Percentiles rank a stretch among this genome's conserved stretches.
Evolutionary conservation across 2,888 invertebrate genomes (phyloP).

Genomic region (Pseudococcus viburni): DNA sequence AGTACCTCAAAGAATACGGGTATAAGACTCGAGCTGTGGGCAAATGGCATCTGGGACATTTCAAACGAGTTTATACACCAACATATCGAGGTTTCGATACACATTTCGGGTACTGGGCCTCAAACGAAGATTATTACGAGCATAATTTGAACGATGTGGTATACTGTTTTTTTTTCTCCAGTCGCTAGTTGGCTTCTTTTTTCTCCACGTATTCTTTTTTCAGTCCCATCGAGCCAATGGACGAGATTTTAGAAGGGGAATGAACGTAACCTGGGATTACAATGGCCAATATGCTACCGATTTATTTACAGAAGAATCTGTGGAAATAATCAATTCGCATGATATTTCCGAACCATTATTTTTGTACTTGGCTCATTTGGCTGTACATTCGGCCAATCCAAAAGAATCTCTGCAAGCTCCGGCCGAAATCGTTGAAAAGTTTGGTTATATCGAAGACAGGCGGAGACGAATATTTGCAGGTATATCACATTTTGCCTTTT

Average conservation of each 20-base stretch:
- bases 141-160: constrained; percentile 74
- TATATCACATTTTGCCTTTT: constrained; percentile 70
- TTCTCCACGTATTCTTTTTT: not conserved
- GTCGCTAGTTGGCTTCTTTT: too few species aligned
- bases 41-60: constrained; percentile 75
- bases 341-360: constrained; percentile 82
- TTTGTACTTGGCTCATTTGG: constrained; percentile 88
- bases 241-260: constrained; percentile 77
- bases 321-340: constrained; percentile 80
- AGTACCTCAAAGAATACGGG: constrained; percentile 73
- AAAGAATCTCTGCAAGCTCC: constrained; percentile 88
- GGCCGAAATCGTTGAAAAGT: constrained; percentile 78
- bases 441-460: constrained; percentile 79
- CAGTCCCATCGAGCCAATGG: constrained; percentile 70
- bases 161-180: not conserved
- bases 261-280: constrained; percentile 81
- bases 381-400: constrained; percentile 90
- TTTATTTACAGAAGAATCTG: constrained; percentile 84
- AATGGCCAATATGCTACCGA: constrained; percentile 90
- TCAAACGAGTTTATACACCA: constrained; percentile 77
- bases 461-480: constrained; percentile 86
- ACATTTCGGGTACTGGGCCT: constrained; percentile 89
- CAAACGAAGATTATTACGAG: constrained; percentile 88
- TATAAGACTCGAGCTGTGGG: constrained; percentile 74
- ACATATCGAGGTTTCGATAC: constrained; percentile 83